Evolutionary conservation across 2,888 invertebrate species (phyloP).

Genomic region (Calameuta idolon): DNA sequence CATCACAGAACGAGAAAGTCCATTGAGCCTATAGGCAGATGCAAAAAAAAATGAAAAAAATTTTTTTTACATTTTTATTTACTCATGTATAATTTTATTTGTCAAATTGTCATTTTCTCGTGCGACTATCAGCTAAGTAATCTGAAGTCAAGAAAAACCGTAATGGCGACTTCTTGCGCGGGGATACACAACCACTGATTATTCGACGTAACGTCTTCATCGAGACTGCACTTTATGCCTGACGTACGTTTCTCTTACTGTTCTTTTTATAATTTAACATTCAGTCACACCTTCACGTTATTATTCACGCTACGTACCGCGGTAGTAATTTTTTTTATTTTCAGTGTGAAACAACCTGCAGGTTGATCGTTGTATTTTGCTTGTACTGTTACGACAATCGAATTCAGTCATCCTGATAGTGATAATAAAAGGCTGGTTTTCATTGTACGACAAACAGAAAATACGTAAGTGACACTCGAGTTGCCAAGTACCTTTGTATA

Average conservation of each 20-base stretch:
- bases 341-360: neutral
- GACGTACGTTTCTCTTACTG: neutral
- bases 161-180: conserved; percentile 38
- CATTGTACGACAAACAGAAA: neutral
- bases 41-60: neutral
- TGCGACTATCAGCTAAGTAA: neutral
- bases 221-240: conserved; percentile 12
- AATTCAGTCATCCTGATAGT: neutral
- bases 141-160: conserved; percentile 16
- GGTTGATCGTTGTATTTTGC: neutral
- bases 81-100: neutral
- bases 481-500: conserved; percentile 39
- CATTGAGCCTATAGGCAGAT: neutral
- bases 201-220: conserved; percentile 31
- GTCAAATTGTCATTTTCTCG: neutral
- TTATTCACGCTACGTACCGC: neutral
- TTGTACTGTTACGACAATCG: neutral
- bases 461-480: neutral
- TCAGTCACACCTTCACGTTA: neutral
- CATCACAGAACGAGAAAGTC: neutral
- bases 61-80: too few relatives aligned
- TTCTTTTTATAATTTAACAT: neutral
- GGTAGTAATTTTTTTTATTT: neutral
- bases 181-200: conserved; percentile 46
- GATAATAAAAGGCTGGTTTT: neutral